Conservation (phyloP, 2,888 invertebrate genomes). For the Netelia virgata region DNA sequence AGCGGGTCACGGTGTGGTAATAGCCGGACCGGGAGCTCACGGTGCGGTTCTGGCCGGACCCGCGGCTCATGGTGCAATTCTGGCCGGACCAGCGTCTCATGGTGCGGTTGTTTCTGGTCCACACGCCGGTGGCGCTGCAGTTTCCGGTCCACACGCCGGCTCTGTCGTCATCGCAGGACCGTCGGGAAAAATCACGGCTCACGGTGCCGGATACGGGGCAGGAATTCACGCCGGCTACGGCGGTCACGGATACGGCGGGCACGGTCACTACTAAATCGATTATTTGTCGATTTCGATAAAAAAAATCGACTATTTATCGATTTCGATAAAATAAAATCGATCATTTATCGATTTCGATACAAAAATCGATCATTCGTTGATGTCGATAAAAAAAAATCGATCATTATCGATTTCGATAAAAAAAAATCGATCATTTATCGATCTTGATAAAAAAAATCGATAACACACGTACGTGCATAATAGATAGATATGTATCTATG, state of each 20-base stretch:
- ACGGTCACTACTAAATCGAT: constrained; percentile 73
- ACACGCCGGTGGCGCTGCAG: constrained; percentile 80
- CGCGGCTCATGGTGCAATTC: constrained; percentile 75
- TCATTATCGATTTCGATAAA: no score
- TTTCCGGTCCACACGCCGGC: constrained; percentile 81
- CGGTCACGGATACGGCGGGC: constrained; percentile 78
- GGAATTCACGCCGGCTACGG: constrained; percentile 76
- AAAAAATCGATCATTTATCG: no score
- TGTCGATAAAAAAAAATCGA: no score
- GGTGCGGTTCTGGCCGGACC: constrained; percentile 74
- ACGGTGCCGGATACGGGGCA: constrained; percentile 82
- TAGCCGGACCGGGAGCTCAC: constrained; percentile 70
- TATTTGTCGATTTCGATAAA: neutral
- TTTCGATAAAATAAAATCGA: no score
- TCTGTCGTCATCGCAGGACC: constrained; percentile 82
- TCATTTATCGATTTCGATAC: no score
- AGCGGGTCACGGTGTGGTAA: constrained; percentile 68
- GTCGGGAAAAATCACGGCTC: constrained; percentile 82
- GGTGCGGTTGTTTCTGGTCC: constrained; percentile 81
- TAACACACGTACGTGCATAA: neutral
- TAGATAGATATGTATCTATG: neutral
- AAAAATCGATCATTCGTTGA: no score
- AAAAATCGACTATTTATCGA: no score
- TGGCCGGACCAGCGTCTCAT: constrained; percentile 80
- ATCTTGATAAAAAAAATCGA: no score